These are phyloP conservation scores for Tanypteryx hageni DNA, from an alignment of 2,888 invertebrate species.

Conservation along the genomic window DNA sequence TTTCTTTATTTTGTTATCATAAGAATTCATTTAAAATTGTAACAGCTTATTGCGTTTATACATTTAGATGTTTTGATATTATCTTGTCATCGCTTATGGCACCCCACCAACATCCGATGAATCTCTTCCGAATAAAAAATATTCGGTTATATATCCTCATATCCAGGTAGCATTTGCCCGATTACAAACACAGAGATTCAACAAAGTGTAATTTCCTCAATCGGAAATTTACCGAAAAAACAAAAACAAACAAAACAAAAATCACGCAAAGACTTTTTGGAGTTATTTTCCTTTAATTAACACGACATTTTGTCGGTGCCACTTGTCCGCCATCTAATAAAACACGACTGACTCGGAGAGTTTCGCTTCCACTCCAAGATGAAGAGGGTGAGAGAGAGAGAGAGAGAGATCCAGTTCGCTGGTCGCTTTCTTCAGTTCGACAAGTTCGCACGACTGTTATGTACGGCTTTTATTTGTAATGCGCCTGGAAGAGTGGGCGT, in stretches of 20 bases:
- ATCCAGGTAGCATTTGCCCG: too few relatives aligned
- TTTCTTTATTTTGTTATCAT: too few relatives aligned
- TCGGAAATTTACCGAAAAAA: neutral
- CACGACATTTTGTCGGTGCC: neutral
- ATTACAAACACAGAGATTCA: too few relatives aligned
- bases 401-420: neutral
- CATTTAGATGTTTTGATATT: too few relatives aligned
- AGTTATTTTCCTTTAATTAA: constrained; percentile 2
- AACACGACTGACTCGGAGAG: neutral
- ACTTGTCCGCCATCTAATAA: neutral
- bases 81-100: too few relatives aligned
- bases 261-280: neutral
- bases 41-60: too few relatives aligned
- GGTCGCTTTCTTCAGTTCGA: constrained; percentile 7
- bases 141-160: too few relatives aligned
- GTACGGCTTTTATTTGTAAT: neutral
- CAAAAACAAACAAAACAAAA: neutral
- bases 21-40: too few relatives aligned
- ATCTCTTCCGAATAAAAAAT: too few relatives aligned
- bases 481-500: neutral
- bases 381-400: neutral
- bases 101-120: too few relatives aligned
- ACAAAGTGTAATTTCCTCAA: too few relatives aligned
- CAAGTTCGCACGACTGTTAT: neutral
- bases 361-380: neutral